Base-by-base conservation (phyloP, 2,888 invertebrate species). In the Ramazzottius varieornatus region DNA sequence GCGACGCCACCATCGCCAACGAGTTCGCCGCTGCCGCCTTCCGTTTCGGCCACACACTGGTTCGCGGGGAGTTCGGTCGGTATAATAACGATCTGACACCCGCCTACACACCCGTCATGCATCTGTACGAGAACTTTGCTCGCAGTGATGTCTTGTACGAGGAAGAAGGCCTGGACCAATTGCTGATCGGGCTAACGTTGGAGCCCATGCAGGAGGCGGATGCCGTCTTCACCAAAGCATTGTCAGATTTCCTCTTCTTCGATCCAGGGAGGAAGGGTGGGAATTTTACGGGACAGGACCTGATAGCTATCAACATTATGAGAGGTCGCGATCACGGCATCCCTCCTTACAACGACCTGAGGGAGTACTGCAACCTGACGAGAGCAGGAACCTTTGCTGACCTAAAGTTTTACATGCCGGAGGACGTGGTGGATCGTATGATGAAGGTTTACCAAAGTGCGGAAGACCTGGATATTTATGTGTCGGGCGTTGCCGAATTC, bases 1-100 rank as follows among this genome's bases (percentile, higher is more conserved):
- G 73, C 68, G 73, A 73, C 65, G 72, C 73, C 24, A 68, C 71
- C 0, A 70, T 73, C 20, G 70, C 72, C 2, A 73, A 74, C 65
- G 73, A 72, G 66, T 71, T 73, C 69, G 70, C 74, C 13, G 54
- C 54, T 24, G 54, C 54, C n/a, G 54, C 54, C 4, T 64, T 64
- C 64, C 33, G 64, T 33, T 64, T 64, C 64, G 64, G 64, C 8
- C 64, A 64, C 34, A 64, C 64, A 4, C 64, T 64, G 16, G 34
- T 64, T 4, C 64, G 29, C 16, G 64, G 64, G 20, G 34, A 33
- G 24, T 64, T 64, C 32, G 34, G 33, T 32, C 33, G 33, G 32
- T 33, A 33, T 32, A 32, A 54, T 24, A 54, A 54, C 54, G 29
- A 54, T 29, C 29, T 54, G 4, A 54, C 4, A 4, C n/a, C 54